A percentile compares a stretch with the other conserved stretches of the same genome.
Evolutionary conservation across 2,888 invertebrate species (phyloP).

Genomic region (Eledone cirrhosa): DNA sequence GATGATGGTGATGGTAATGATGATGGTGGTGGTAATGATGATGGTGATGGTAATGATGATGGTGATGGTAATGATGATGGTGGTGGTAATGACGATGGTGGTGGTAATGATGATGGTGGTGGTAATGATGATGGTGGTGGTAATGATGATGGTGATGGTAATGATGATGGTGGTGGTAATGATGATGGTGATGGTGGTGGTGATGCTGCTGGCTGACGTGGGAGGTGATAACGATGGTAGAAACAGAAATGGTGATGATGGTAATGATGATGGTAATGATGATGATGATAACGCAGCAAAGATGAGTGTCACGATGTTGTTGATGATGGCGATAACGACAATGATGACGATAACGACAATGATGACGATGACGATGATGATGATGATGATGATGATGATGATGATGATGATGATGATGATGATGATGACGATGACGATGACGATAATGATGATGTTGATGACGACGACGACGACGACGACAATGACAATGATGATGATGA

Average conservation of each 20-base stretch:
- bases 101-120: too few species aligned
- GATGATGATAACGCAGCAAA: neutral
- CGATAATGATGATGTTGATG: neutral
- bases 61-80: neutral
- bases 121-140: too few species aligned
- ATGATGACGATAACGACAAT: too few species aligned
- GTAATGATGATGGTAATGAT: too few species aligned
- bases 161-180: neutral
- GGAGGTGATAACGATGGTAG: neutral
- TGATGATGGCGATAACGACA: neutral
- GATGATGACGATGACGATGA: neutral
- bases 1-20: neutral
- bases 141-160: neutral
- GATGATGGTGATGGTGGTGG: neutral
- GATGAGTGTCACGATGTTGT: neutral
- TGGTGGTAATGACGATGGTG: neutral
- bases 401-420: neutral
- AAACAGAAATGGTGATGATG: neutral
- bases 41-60: neutral
- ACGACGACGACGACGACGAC: neutral
- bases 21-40: too few species aligned
- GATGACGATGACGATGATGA: neutral
- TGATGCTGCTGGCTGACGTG: neutral
- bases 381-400: neutral
- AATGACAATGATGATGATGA: neutral